Base-by-base conservation (phyloP, 2,888 invertebrate genomes). In the Pterostichus madidus region DNA sequence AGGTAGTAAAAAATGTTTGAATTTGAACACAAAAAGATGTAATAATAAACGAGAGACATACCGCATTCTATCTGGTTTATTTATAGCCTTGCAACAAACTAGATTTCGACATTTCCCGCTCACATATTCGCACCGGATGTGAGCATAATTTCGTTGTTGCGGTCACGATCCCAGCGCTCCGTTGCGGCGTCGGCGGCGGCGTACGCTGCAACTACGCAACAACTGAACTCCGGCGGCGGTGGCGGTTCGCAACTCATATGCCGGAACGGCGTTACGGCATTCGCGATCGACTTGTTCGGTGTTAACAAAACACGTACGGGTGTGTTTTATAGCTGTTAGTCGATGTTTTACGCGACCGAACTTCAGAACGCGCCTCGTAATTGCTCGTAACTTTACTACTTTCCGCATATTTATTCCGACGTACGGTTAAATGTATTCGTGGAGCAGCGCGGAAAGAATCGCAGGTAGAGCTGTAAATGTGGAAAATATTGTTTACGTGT, bases 311-410 rank as follows among this genome's bases (percentile, higher is more conserved):
- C 80, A 80, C 80, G 80, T 80, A 73, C 80, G 71, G 56, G 80
- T 80, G 80, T 80, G 80, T 80, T 80, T 80, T 80, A 80, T 73
- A 31, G 53, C 56, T 56, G 71, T 64, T 79, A 79, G 79, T 68
- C 49, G 79, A 64, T 61, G 61, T 78, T 68, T 80, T 80, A 80
- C 80, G 80, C 80, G 80, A 80, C 80, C 80, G 68, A 80, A 80
- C 80, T 80, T 68, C 80, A 46, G 80, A 80, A 80, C 52, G 68
- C 71, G 52, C 39, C 68, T 32, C 73, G 80, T 80, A 80, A 80
- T 80, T 80, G 80, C 80, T 80, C 80, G 80, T 80, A 80, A 80
- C 71, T 80, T 80, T 73, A 73, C 71, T 73, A 73, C 80, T 80
- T 73, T 73, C 80, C 56, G 80, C 80, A 80, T 80, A 80, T 80